Evolutionary conservation across 2,888 invertebrate species (phyloP), one percentile per base, ranked within the genome.

Genomic region (Hybos culiciformis): DNA sequence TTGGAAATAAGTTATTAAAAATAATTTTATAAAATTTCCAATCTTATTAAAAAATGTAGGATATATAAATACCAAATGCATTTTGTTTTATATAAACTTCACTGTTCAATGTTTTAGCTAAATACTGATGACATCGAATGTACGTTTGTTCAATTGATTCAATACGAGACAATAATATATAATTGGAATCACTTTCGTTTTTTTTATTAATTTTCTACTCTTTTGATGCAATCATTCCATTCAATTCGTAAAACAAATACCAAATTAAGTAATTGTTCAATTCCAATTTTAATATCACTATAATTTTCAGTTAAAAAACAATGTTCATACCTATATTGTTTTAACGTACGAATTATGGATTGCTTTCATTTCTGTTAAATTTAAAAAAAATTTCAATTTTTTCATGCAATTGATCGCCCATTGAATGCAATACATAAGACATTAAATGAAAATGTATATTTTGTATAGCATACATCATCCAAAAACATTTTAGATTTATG

Each of bases 371-470:
- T 65, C 59, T 1, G 54, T 51, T 15, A 64, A 53, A 42, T 58
- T 62, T 5, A 39, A 48, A 26, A 58, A n/a, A 56, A 32, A 56
- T 53, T 5, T 46, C 24, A 7, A 66, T 52, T 46, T 60, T 55
- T 3, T 48, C 51, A 45, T 62, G 59, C 17, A 67, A 53, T 37
- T 62, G 58, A 2, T 54, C 48, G 1, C 59, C 60, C 51, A 62
- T 52, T 3, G 58, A 50, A 37, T 71, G 69, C 21, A 73, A 53
- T 14, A 70, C 67, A 32, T 48, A 63, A 0, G 69, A 70, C 54
- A 70, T 70, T 21, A 73, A 52, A 57, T 73, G 71, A 23, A 67
- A 62, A 47, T 73, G 72, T 45, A 74, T 60, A 29, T 67, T 68
- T 42, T 70, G 68, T 37, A 73, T 57, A 2, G 72, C 63, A 47